Conservation (phyloP, 2,113 vertebrate species). For the Anhinga rufa region DNA sequence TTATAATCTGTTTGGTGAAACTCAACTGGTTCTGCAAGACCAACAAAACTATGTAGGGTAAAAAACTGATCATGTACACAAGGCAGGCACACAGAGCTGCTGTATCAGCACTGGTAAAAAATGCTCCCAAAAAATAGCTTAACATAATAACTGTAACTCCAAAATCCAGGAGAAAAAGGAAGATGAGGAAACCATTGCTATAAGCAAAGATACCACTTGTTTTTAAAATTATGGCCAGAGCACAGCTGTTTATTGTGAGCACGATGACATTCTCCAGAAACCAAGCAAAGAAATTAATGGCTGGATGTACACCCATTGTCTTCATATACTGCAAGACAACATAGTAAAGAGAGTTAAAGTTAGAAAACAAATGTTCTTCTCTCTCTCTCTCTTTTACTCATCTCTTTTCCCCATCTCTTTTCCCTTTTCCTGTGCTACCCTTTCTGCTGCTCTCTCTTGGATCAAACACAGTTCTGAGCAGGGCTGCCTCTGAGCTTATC, state of each 20-base stretch:
- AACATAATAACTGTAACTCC: conserved; percentile 63
- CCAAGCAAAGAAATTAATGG: conserved; percentile 70
- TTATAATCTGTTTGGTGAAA: conserved; percentile 38
- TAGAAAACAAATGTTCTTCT: too few species aligned
- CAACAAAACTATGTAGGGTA: conserved; percentile 71
- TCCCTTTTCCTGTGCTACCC: background rate
- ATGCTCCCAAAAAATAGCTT: conserved; percentile 64
- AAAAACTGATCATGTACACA: conserved; percentile 71
- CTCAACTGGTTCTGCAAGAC: conserved; percentile 67
- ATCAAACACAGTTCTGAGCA: background rate
- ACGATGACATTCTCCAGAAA: conserved; percentile 68
- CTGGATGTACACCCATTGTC: conserved; percentile 69
- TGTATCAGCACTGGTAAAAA: conserved; percentile 62
- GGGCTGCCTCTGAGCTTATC: background rate
- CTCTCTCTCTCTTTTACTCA: background rate
- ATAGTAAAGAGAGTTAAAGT: background rate
- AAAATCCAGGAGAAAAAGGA: conserved; percentile 73
- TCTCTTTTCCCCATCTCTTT: background rate
- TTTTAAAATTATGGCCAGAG: conserved; percentile 66
- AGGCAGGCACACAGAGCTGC: conserved; percentile 69
- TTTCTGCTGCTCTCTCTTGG: background rate
- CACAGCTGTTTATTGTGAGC: conserved; percentile 49
- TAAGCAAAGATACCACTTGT: conserved; percentile 61
- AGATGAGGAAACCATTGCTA: conserved; percentile 62
- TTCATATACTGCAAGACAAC: conserved; percentile 64